Evolutionary conservation across 2,113 vertebrate species (phyloP).

Genomic region (Callospermophilus lateralis): DNA sequence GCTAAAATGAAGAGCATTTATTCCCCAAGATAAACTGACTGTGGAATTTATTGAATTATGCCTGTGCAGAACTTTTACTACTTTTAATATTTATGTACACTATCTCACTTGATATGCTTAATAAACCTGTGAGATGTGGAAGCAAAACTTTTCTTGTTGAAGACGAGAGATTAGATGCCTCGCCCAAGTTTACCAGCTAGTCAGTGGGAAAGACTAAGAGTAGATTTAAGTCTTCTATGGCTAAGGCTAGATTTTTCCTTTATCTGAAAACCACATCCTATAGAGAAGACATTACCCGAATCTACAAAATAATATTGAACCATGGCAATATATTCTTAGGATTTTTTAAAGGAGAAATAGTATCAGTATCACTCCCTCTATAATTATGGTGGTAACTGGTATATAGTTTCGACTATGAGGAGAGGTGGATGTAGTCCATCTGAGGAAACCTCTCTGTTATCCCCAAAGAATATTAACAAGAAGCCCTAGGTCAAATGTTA

Average conservation of each 20-base stretch:
- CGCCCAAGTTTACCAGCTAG: background rate
- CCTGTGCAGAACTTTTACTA: constrained; percentile 44
- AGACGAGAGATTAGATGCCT: background rate
- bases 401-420: background rate
- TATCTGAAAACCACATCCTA: background rate
- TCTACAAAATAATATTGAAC: background rate
- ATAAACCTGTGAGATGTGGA: background rate
- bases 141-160: background rate
- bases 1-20: constrained; percentile 61
- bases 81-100: constrained; percentile 55
- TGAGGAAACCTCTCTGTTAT: background rate
- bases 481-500: background rate
- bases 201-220: background rate
- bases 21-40: constrained; percentile 59
- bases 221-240: background rate
- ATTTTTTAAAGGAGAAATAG: background rate
- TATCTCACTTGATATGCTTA: background rate
- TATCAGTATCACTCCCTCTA: background rate
- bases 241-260: background rate
- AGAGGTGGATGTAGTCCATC: background rate
- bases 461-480: background rate
- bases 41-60: constrained; percentile 64
- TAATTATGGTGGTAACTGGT: background rate
- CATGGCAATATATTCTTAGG: background rate
- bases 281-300: background rate